These are phyloP conservation scores for Cylloceria caligata DNA, from an alignment of 2,888 invertebrate species.

Conservation along the genomic window DNA sequence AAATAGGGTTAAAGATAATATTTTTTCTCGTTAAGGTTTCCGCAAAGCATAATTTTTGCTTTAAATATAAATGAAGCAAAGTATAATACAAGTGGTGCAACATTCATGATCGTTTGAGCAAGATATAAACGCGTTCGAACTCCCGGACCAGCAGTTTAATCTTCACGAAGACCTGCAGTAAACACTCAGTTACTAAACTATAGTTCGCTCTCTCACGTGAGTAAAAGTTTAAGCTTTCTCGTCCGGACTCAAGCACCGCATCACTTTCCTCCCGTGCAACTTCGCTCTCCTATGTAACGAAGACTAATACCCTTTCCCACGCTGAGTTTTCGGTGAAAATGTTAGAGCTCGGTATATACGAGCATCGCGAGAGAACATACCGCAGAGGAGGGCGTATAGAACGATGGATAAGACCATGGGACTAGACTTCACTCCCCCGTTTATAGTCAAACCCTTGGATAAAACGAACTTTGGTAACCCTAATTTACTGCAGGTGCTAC, in stretches of 20 bases:
- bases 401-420: slow-evolving; percentile 45
- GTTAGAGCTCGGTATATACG: background rate
- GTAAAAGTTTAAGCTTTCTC: slow-evolving; percentile 68
- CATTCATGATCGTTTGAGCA: slow-evolving; percentile 42
- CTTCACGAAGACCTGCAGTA: slow-evolving; percentile 49
- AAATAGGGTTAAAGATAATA: too few species aligned
- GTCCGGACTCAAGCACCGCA: slow-evolving; percentile 63
- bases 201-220: slow-evolving; percentile 45
- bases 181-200: slow-evolving; percentile 57
- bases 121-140: slow-evolving; percentile 54
- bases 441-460: slow-evolving; percentile 61
- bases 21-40: background rate
- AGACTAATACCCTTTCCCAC: slow-evolving; percentile 72
- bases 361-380: slow-evolving; percentile 56
- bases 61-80: background rate
- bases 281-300: slow-evolving; percentile 65
- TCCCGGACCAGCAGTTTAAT: slow-evolving; percentile 62
- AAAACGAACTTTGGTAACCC: slow-evolving; percentile 75
- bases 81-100: background rate
- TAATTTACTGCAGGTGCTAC: slow-evolving; percentile 78
- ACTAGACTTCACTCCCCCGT: slow-evolving; percentile 54
- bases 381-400: slow-evolving; percentile 41
- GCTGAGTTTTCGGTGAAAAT: slow-evolving; percentile 68
- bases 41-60: background rate
- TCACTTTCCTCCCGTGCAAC: slow-evolving; percentile 56